phyloP scores from a whole-genome alignment of 1,140 invertebrate genomes.

The Drosophila willistoni region DNA sequence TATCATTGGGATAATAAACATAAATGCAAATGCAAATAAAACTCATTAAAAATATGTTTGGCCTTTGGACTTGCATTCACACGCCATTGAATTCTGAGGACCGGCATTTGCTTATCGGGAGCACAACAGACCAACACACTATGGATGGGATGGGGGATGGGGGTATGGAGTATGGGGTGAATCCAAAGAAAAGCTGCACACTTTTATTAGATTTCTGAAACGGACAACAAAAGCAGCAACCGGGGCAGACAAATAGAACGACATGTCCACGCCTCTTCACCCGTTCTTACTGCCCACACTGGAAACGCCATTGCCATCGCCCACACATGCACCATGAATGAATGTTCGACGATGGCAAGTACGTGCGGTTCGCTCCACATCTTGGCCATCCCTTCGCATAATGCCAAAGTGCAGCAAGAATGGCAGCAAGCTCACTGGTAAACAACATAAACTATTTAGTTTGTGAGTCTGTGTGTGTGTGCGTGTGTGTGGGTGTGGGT shows the following conservation, averaged over 20 bases:
- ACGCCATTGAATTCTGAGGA: not conserved
- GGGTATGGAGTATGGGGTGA: no score
- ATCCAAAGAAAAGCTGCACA: not conserved
- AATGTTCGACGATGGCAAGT: conserved; percentile 28
- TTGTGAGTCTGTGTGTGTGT: conserved; percentile 23
- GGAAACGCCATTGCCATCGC: not conserved
- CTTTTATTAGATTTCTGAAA: conserved; percentile 25
- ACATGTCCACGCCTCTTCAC: conserved; percentile 28
- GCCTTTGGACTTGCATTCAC: conserved; percentile 11
- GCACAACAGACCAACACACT: not conserved
- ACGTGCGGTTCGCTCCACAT: conserved; percentile 17
- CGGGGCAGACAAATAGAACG: conserved; percentile 55
- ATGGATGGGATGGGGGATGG: no score
- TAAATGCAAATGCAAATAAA: conserved; percentile 4
- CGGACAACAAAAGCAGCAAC: conserved; percentile 49
- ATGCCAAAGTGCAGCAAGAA: conserved; percentile 68
- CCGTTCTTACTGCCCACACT: no score
- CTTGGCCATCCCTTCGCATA: conserved; percentile 52
- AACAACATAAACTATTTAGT: conserved; percentile 77
- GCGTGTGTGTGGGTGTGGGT: no score
- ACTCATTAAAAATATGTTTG: conserved; percentile 19
- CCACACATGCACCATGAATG: conserved; percentile 40
- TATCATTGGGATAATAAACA: conserved; percentile 3
- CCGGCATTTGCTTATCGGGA: conserved; percentile 10
- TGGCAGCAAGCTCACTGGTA: conserved; percentile 51